phyloP scores from a whole-genome alignment of 1,140 invertebrate genomes.

The Drosophila kepulauana region DNA sequence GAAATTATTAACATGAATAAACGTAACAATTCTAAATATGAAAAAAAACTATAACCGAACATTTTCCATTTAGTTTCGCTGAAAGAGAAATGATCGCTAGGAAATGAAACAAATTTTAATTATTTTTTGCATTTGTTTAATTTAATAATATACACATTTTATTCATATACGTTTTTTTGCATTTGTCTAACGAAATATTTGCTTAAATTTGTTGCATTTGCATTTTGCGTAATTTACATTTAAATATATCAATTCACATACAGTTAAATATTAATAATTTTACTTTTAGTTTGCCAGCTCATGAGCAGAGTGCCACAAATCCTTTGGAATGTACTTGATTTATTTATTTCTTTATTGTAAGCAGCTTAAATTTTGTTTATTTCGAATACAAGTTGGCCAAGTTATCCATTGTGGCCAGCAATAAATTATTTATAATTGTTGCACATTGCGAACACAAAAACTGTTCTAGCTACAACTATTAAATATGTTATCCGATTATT shows the following conservation, averaged over 20 bases:
- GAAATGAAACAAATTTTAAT: slow-evolving; percentile 1
- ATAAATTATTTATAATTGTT: slow-evolving; percentile 60
- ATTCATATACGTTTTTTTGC: slow-evolving; percentile 43
- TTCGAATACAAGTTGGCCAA: slow-evolving; percentile 5
- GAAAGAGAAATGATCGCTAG: slow-evolving; percentile 3
- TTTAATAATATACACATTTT: slow-evolving; percentile 63
- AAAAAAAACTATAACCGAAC: not conserved
- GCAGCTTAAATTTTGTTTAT: slow-evolving; percentile 47
- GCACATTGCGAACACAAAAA: slow-evolving; percentile 45
- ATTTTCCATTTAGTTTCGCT: not conserved
- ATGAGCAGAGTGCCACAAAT: slow-evolving; percentile 7
- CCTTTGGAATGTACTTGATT: slow-evolving; percentile 14
- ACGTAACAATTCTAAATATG: slow-evolving; percentile 50
- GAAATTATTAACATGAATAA: slow-evolving; percentile 61
- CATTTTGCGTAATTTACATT: slow-evolving; percentile 58
- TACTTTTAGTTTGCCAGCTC: slow-evolving; percentile 31
- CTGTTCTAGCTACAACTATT: slow-evolving; percentile 46
- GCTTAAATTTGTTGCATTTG: slow-evolving; percentile 8
- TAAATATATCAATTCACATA: slow-evolving; percentile 73
- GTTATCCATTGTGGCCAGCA: not conserved
- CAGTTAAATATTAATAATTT: slow-evolving; percentile 40
- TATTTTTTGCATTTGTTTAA: slow-evolving; percentile 19
- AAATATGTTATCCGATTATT: slow-evolving; percentile 34
- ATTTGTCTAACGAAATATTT: slow-evolving; percentile 40
- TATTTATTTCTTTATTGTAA: slow-evolving; percentile 11